phyloP scores from a whole-genome alignment of 2,113 vertebrate species.

The Coturnix japonica region DNA sequence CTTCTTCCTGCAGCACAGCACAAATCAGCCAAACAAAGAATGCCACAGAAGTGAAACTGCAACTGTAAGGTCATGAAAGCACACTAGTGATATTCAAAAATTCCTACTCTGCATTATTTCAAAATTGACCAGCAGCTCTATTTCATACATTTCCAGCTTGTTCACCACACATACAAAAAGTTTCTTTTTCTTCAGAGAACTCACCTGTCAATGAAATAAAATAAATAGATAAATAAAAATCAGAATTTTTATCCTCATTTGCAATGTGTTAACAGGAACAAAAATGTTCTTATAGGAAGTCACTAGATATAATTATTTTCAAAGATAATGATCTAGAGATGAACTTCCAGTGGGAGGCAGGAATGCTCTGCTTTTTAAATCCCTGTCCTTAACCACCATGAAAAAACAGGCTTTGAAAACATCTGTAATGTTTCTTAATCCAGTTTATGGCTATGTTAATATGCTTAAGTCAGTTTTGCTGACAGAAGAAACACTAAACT shows the following conservation, averaged over 20 bases:
- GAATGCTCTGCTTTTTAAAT: not conserved
- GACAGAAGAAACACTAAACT: not conserved
- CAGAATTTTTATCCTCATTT: not conserved
- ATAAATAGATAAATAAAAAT: not conserved
- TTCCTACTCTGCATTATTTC: not conserved
- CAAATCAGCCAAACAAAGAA: not conserved
- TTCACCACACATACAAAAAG: not conserved
- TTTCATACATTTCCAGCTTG: not conserved
- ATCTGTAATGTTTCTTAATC: not conserved
- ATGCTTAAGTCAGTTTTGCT: not conserved
- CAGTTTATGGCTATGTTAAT: not conserved
- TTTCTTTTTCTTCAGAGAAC: not conserved
- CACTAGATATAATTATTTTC: not conserved
- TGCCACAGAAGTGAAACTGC: not conserved
- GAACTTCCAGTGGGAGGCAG: not conserved
- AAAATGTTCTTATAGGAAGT: not conserved
- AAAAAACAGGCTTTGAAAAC: not conserved
- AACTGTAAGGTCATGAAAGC: not conserved
- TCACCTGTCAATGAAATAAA: not conserved
- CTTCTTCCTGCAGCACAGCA: accelerated
- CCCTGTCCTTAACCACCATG: not conserved
- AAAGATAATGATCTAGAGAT: not conserved
- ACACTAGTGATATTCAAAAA: not conserved
- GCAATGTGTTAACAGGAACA: not conserved
- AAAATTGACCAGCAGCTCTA: not conserved